Percentiles rank a stretch among this genome's conserved stretches.
phyloP scores from a whole-genome alignment of 2,797 vertebrate species.

The Nannoperca australis region DNA sequence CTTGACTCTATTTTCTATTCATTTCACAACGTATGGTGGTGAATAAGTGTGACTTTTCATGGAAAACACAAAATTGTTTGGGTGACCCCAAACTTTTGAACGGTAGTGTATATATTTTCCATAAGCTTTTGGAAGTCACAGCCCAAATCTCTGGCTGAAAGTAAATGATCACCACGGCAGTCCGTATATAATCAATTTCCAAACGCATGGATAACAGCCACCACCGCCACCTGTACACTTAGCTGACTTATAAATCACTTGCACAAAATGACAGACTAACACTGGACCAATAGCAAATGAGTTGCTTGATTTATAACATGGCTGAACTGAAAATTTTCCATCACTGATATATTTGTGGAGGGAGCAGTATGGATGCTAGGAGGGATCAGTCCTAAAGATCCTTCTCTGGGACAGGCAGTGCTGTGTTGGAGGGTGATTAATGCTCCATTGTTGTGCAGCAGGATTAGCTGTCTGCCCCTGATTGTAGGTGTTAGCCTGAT shows the following conservation, averaged over 20 bases:
- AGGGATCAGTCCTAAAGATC: conserved; percentile 63
- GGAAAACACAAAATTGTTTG: too few species aligned
- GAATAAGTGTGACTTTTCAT: too few species aligned
- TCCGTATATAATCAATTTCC: conserved; percentile 61
- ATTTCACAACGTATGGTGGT: too few species aligned
- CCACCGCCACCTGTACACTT: conserved; percentile 23
- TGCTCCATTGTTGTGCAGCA: conserved; percentile 46
- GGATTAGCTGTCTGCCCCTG: conserved; percentile 45
- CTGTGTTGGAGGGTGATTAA: conserved; percentile 67
- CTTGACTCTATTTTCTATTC: too few species aligned
- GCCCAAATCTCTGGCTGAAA: background rate
- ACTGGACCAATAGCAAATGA: background rate
- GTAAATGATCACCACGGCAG: conserved; percentile 16
- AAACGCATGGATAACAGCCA: conserved; percentile 22
- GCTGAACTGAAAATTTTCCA: conserved; percentile 50
- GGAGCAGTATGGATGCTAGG: conserved; percentile 7
- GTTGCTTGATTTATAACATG: conserved; percentile 53
- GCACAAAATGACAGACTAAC: conserved; percentile 1
- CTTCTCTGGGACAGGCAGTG: conserved; percentile 56
- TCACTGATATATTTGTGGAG: conserved; percentile 41
- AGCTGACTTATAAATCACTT: conserved; percentile 44
- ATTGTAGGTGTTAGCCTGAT: conserved; percentile 56
- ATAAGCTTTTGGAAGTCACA: background rate
- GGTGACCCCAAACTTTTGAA: too few species aligned
- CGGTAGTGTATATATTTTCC: background rate